Evolutionary conservation across 2,888 invertebrate genomes (phyloP), one percentile per base, ranked within the genome.

Genomic region (Macropis europaea): DNA sequence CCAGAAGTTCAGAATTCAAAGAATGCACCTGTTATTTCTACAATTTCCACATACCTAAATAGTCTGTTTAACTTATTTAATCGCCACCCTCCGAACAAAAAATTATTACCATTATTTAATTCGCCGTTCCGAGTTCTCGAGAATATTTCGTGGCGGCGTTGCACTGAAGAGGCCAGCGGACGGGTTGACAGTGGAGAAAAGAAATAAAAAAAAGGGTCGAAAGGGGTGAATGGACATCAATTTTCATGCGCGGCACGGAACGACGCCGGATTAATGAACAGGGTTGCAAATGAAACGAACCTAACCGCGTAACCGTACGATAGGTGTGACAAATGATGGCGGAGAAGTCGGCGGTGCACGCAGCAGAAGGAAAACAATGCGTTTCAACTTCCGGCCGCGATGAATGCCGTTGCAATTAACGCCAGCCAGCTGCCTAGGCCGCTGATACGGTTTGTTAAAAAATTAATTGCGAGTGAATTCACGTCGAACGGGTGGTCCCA

Each of bases 261-360:
- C 63, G 38, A 47, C 17, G 36, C 50, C 47, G 54, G 68, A 78
- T 79, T 79, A 78, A 78, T 70, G 78, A 78, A 70, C 70, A 61
- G 42, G 62, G 67, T 68, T 70, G 76, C 70, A 76, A 73, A 78
- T 78, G 78, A 68, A 78, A 78, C 73, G 69, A 66, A 69, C 62
- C 71, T 71, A 77, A n/a, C 71, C 71, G 68, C 54, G 54, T 13
- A 42, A 47, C 30, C 34, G 64, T 64, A 75, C 75, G 72, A 71
- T 73, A 76, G 64, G 73, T 74, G 76, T 76, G 79, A 79, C 76
- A 78, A 79, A 79, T 76, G 79, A 57, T 52, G 48, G 43, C 26
- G 54, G 38, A 53, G 45, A 64, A 67, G 71, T 53, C 72, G 57
- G 53, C 48, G 61, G 43, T 56, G 43, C 61, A 64, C 53, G 67